Conservation (phyloP, 2,888 invertebrate species). For the Geophilus truncorum region DNA sequence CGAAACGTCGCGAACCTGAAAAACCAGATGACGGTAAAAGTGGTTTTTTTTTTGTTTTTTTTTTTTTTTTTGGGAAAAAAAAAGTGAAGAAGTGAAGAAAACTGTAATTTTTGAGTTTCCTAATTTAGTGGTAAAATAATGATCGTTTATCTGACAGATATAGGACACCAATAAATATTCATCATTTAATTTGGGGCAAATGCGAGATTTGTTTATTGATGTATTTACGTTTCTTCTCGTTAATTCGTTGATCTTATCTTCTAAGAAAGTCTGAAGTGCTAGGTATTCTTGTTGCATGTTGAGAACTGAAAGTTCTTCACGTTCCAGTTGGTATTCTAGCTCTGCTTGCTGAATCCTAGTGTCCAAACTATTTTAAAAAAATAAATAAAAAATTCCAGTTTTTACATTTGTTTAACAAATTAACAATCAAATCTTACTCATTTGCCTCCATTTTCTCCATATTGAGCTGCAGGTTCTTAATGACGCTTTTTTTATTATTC, state of each 20-base stretch:
- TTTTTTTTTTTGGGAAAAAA: too few species aligned
- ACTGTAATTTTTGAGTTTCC: too few species aligned
- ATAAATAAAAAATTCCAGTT: background rate
- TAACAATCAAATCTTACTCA: too few species aligned
- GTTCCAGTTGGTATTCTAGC: constrained; percentile 77
- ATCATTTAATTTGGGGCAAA: background rate
- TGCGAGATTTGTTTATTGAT: background rate
- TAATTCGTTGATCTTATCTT: constrained; percentile 59
- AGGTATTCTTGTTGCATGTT: constrained; percentile 78
- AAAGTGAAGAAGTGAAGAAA: too few species aligned
- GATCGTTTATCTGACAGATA: too few species aligned
- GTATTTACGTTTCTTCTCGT: background rate
- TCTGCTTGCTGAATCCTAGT: constrained; percentile 85
- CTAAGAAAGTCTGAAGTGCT: constrained; percentile 69
- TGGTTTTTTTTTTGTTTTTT: too few species aligned
- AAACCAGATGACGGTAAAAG: too few species aligned
- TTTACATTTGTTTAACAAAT: background rate
- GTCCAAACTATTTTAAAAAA: constrained; percentile 54
- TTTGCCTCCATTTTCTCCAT: constrained; percentile 79
- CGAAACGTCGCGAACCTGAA: constrained; percentile 37
- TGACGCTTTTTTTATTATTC: constrained; percentile 69
- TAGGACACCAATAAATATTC: background rate
- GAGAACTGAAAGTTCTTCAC: constrained; percentile 79
- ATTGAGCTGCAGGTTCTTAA: constrained; percentile 73
- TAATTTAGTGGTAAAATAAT: too few species aligned